Evolutionary conservation across 2,797 vertebrate species (phyloP).

Genomic region (Zonotrichia albicollis): DNA sequence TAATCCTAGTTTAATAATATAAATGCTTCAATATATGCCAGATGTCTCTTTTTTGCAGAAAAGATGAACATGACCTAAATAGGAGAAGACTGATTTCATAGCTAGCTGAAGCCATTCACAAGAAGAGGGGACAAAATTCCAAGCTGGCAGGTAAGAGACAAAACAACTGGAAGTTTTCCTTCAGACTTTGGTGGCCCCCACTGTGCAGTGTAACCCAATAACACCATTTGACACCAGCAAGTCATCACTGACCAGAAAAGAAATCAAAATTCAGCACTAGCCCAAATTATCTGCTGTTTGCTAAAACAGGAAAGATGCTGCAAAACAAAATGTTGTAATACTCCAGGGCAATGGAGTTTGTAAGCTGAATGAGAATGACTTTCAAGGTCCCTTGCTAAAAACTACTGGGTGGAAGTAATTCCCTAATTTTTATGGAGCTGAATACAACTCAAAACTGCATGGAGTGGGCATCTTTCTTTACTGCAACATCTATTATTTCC

Average conservation of each 20-base stretch:
- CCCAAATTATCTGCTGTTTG: background rate
- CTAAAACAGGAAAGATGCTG: background rate
- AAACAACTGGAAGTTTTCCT: background rate
- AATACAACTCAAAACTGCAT: background rate
- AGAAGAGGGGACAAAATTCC: background rate
- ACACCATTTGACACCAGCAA: constrained; percentile 22
- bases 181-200: background rate
- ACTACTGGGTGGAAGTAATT: background rate
- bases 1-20: constrained; percentile 51
- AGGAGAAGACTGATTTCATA: background rate
- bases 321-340: background rate
- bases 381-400: background rate
- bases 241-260: background rate
- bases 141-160: background rate
- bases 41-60: background rate
- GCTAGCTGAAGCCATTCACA: background rate
- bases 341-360: background rate
- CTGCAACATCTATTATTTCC: background rate
- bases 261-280: constrained; percentile 41
- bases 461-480: background rate
- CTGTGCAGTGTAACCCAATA: background rate
- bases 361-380: background rate
- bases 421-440: background rate
- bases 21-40: constrained; percentile 45
- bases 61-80: constrained; percentile 17